phyloP scores from a whole-genome alignment of 2,113 vertebrate genomes.

The Carassius gibelio region DNA sequence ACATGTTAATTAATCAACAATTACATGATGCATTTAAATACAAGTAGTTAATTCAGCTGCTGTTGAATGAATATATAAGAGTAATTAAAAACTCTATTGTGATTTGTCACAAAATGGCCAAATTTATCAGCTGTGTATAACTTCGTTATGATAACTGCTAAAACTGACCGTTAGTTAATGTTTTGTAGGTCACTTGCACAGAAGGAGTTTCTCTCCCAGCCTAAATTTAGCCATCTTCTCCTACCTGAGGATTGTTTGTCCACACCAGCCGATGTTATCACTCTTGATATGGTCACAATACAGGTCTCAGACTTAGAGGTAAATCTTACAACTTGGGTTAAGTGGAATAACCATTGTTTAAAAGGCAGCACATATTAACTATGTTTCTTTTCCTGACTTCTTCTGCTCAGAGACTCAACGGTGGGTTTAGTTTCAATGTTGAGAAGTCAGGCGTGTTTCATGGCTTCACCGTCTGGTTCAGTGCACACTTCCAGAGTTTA shows the following conservation, averaged over 20 bases:
- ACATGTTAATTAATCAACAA: neutral
- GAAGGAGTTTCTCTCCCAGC: constrained; percentile 82
- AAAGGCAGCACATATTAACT: neutral
- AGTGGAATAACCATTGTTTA: neutral
- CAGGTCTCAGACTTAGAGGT: constrained; percentile 81
- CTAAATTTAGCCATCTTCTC: constrained; percentile 80
- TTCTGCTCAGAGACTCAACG: constrained; percentile 68
- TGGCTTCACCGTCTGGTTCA: constrained; percentile 80
- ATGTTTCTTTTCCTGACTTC: constrained; percentile 27
- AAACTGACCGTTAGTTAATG: neutral
- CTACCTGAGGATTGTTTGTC: constrained; percentile 76
- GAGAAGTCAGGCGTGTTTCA: constrained; percentile 71
- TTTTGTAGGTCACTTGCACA: constrained; percentile 75
- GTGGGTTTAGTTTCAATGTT: constrained; percentile 73
- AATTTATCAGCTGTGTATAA: neutral
- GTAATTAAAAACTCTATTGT: neutral
- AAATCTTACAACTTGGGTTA: neutral
- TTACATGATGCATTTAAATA: neutral
- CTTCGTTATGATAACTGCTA: neutral
- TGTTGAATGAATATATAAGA: neutral
- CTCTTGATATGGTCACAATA: constrained; percentile 78
- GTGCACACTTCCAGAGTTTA: constrained; percentile 72
- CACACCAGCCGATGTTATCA: constrained; percentile 70
- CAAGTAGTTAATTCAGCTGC: neutral
- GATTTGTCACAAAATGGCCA: neutral